Evolutionary conservation across 2,113 vertebrate genomes (phyloP).

Genomic region (Hydrochoerus hydrochaeris): DNA sequence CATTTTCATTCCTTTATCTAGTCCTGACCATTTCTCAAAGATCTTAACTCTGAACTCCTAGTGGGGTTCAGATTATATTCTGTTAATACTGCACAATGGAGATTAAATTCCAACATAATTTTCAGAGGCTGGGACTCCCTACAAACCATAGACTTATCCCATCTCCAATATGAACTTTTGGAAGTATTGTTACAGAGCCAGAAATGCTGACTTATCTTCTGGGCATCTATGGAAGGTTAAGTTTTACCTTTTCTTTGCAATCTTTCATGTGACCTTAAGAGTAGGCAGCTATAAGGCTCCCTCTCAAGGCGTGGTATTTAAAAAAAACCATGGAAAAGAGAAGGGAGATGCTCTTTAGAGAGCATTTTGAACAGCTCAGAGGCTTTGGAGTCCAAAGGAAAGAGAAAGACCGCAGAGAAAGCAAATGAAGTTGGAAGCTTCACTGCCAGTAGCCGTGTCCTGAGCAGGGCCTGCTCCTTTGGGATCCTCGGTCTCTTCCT

Average conservation of each 20-base stretch:
- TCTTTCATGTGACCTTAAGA: background rate
- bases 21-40: background rate
- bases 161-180: background rate
- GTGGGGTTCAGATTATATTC: background rate
- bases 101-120: background rate
- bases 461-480: background rate
- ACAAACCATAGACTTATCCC: background rate
- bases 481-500: no score
- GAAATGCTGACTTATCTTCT: background rate
- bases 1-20: background rate
- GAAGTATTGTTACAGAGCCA: background rate
- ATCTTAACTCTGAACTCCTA: background rate
- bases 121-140: background rate
- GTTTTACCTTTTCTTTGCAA: background rate
- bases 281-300: background rate
- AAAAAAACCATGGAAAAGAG: background rate
- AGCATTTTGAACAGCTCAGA: background rate
- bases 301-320: background rate
- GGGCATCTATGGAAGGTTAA: background rate
- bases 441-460: accelerated
- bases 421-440: background rate
- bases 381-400: background rate
- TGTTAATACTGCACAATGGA: background rate
- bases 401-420: background rate
- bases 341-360: accelerated